Evolutionary conservation across 2,113 vertebrate genomes (phyloP), one percentile per base, ranked within the genome.

Genomic region (Cinclus cinclus): DNA sequence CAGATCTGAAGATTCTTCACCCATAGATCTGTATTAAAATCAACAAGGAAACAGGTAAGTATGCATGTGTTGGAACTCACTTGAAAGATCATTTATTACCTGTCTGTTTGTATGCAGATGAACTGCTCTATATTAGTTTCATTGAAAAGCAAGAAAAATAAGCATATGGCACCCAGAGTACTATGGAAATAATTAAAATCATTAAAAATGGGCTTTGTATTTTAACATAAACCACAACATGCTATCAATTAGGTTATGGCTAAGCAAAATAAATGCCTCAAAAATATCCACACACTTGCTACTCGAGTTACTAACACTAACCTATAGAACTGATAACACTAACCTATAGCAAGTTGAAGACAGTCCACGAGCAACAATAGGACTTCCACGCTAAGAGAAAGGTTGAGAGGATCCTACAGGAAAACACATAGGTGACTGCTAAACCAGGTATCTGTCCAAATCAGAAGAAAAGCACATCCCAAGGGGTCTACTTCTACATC

Each of bases 361-460:
- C n/a, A 62, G 12, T 41, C 6, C 14, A 12, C 20, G 30, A 63
- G 7, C 20, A 69, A 9, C 0, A 1, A 44, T 1, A 77, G 8
- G 22, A 74, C 5, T 91, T 56, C 28, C 1, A 2, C 14, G 10
- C 3, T 74, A 30, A 69, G 20, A 20, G 80, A 69, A 2, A 39
- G 6, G 7, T 10, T n/a, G 52, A 59, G n/a, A 55, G 18, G 16
- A 6, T 64, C 0, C 0, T 11, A 2, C 1, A 31, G 19, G 3
- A 73, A 2, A 46, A 31, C 4, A 39, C 5, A 9, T 3, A 6
- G 2, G 5, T 56, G 20, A 30, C 21, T 56, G 21, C 27, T 65
- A 42, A 39, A 60, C 13, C 13, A 73, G 4, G 2, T 9, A 0
- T n/a, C 21, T 75, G 12, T 35, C 18, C 77, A 3, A 65, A 31